A percentile compares a stretch with the other conserved stretches of the same genome.
Evolutionary conservation across 2,113 vertebrate genomes (phyloP).

Genomic region (Chionodraco myersi): DNA sequence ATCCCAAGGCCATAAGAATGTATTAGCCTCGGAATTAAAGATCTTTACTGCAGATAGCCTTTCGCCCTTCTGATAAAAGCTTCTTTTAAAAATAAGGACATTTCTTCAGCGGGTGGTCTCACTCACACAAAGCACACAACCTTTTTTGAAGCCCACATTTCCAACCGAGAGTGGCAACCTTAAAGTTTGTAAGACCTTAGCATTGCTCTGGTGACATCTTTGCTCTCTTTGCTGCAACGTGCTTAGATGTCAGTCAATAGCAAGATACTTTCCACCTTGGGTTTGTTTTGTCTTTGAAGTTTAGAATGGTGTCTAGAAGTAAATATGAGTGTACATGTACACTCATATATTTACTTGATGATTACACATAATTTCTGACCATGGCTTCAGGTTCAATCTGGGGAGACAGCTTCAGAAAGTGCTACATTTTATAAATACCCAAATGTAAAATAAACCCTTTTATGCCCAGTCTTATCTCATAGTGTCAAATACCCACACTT

Average conservation of each 20-base stretch:
- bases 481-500: too few relatives aligned
- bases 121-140: background rate
- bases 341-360: too few relatives aligned
- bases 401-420: too few relatives aligned
- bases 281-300: background rate
- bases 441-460: too few relatives aligned
- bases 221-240: background rate
- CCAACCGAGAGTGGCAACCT: constrained; percentile 1
- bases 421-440: too few relatives aligned
- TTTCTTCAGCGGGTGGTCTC: constrained; percentile 10
- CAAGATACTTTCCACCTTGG: background rate
- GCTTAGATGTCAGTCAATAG: background rate
- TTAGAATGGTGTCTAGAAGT: background rate
- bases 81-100: constrained; percentile 7
- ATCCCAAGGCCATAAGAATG: constrained; percentile 16
- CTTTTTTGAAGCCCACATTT: background rate
- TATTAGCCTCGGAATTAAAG: constrained; percentile 41
- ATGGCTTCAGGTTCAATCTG: background rate
- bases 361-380: background rate
- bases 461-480: too few relatives aligned
- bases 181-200: background rate
- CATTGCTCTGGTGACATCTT: background rate
- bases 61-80: background rate
- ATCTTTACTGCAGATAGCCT: constrained; percentile 34
- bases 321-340: background rate